phyloP scores from a whole-genome alignment of 1,140 invertebrate species.

The Telenomus remus region DNA sequence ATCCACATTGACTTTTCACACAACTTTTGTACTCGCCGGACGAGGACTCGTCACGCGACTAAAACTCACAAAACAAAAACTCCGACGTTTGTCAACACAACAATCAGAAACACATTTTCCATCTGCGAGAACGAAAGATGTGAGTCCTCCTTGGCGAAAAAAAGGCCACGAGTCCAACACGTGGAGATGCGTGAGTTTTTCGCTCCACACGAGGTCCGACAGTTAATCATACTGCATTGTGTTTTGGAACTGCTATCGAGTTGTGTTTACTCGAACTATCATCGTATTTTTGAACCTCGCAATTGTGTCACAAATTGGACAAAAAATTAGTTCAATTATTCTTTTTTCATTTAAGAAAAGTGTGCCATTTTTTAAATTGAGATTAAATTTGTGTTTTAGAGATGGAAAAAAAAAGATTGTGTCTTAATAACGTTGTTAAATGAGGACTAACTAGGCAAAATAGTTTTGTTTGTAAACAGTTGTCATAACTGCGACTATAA shows the following conservation, averaged over 20 bases:
- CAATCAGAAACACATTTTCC: background rate
- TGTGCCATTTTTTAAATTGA: too few relatives aligned
- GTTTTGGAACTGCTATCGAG: background rate
- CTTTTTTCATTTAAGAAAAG: too few relatives aligned
- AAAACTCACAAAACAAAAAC: background rate
- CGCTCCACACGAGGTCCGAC: background rate
- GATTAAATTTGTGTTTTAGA: too few relatives aligned
- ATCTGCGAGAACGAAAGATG: too few relatives aligned
- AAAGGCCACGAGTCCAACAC: conserved; percentile 8
- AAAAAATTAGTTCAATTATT: too few relatives aligned
- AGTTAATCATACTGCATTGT: background rate
- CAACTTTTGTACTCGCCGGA: background rate
- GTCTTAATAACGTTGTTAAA: background rate
- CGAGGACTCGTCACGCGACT: conserved; percentile 1
- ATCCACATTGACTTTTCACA: background rate
- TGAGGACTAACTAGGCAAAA: background rate
- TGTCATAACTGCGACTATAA: conserved; percentile 4
- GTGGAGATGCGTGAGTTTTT: background rate
- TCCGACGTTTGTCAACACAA: background rate
- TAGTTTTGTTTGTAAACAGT: background rate
- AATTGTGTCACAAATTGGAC: too few relatives aligned
- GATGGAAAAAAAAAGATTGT: too few relatives aligned
- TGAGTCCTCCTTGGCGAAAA: too few relatives aligned
- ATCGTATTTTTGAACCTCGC: background rate
- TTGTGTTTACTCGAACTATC: background rate